A percentile compares a stretch with the other conserved stretches of the same genome.
Evolutionary conservation across 2,888 invertebrate species (phyloP).

Genomic region (Drosophila rubida): DNA sequence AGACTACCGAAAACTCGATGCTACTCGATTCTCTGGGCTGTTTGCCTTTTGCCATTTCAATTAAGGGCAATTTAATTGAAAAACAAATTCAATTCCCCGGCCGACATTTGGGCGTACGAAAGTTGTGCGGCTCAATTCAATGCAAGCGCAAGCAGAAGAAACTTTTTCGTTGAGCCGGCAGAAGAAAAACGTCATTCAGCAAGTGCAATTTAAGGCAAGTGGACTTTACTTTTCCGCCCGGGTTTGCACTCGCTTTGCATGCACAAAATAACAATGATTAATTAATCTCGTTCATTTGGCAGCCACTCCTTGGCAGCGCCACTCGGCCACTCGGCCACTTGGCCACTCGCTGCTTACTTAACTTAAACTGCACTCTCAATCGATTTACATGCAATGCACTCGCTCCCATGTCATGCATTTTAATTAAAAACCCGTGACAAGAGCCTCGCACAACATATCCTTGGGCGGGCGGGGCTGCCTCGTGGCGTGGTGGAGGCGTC

Average conservation of each 20-base stretch:
- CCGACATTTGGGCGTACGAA: slow-evolving; percentile 37
- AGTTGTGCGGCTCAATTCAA: slow-evolving; percentile 40
- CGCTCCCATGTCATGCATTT: slow-evolving; percentile 65
- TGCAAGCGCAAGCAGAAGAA: slow-evolving; percentile 8
- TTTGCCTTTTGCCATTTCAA: slow-evolving; percentile 54
- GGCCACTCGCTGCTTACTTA: slow-evolving; percentile 33
- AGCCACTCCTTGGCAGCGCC: slow-evolving; percentile 3
- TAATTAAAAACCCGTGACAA: slow-evolving; percentile 68
- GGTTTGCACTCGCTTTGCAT: background rate
- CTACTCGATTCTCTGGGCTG: slow-evolving; percentile 3
- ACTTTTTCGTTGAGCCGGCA: slow-evolving; percentile 18
- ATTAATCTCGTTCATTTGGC: slow-evolving; percentile 57
- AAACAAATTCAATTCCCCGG: slow-evolving; percentile 67
- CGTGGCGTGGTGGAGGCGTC: background rate
- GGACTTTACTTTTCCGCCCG: slow-evolving; percentile 6
- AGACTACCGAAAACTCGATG: slow-evolving; percentile 4
- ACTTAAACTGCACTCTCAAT: slow-evolving; percentile 68
- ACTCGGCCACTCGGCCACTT: background rate
- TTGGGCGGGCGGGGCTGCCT: background rate
- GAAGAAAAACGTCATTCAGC: slow-evolving; percentile 21
- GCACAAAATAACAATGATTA: slow-evolving; percentile 61
- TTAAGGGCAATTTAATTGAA: slow-evolving; percentile 69
- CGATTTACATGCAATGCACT: slow-evolving; percentile 64
- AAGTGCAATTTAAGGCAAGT: slow-evolving; percentile 26
- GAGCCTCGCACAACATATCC: slow-evolving; percentile 10